Evolutionary conservation across 2,797 vertebrate species (phyloP).

Genomic region (Austrolebias charrua): DNA sequence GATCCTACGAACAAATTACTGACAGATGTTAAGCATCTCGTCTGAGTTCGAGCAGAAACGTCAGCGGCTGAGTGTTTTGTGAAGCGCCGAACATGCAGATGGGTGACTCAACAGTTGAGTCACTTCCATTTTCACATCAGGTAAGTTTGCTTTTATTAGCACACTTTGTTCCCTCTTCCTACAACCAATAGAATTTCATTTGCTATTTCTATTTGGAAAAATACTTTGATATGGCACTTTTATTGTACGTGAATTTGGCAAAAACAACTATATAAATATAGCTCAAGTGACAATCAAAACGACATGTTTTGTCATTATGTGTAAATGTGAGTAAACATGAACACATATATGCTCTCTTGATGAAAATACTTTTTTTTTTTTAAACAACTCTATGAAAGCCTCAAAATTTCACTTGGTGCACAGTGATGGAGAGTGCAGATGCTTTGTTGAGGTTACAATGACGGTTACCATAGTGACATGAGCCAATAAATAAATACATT

Average conservation of each 20-base stretch:
- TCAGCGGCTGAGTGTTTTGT: not conserved
- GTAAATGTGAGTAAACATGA: conserved; percentile 67
- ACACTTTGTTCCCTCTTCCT: conserved; percentile 44
- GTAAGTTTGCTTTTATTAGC: conserved; percentile 3
- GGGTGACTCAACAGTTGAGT: conserved; percentile 24
- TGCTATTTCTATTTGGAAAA: conserved; percentile 53
- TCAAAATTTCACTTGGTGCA: conserved; percentile 75
- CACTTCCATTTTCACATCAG: conserved; percentile 12
- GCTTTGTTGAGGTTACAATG: conserved; percentile 69
- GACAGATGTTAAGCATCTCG: conserved; percentile 23
- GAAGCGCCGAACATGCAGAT: conserved; percentile 30
- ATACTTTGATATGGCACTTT: conserved; percentile 78
- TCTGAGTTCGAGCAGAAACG: conserved; percentile 9
- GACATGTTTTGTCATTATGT: conserved; percentile 60
- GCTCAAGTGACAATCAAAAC: conserved; percentile 61
- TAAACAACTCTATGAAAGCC: conserved; percentile 59
- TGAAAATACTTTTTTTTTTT: conserved; percentile 62
- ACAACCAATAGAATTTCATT: conserved; percentile 43
- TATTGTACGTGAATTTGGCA: conserved; percentile 72
- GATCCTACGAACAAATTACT: conserved; percentile 33
- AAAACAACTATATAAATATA: conserved; percentile 38
- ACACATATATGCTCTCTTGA: conserved; percentile 72
- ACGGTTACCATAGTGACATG: conserved; percentile 69
- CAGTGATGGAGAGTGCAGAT: conserved; percentile 82
- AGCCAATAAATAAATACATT: conserved; percentile 68